Base-by-base conservation (phyloP, 2,797 vertebrate species). In the Myotis myotis region DNA sequence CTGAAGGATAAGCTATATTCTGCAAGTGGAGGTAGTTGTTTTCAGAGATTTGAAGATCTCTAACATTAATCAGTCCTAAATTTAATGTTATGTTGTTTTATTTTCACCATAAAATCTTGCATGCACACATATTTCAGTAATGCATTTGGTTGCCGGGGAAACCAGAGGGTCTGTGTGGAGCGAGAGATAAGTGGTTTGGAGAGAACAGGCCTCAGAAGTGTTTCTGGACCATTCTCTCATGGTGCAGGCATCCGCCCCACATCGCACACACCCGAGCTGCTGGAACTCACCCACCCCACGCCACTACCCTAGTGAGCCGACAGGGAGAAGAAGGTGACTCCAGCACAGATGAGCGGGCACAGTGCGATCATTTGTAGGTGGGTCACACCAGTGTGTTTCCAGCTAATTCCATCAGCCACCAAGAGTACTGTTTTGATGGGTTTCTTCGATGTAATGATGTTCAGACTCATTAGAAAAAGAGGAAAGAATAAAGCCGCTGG, bases 61-160 rank as follows among this genome's bases (percentile, higher is more conserved):
- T 16, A 74, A 72, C 90, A 70, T 81, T 60, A 84, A 33, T 47
- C 47, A 17, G n/a, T 38, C n/a, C 28, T 49, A 90, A 87, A 80
- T 36, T 57, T 88, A 57, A 57, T 2, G 4, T 89, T 23, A 44
- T 87, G 33, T 81, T 93, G 66, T 66, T 86, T 94, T 91, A 83
- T 70, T 93, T 89, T 64, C n/a, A 36, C 30, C 10, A 64, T 3
- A 25, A 92, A 81, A 84, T 74, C 84, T 33, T 81, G 41, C 53
- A 71, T 15, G 44, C 47, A 36, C 62, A 3, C 72, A 64, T 66
- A 95, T 97, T 75, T 94, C 7, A 13, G 64, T 78, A 33, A 51
- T 62, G 68, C 10, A 10, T 49, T 81, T 93, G 81, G 86, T 88
- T 94, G 66, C 82, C 66, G 49, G 38, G 87, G 93, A 96, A 92